Percentiles rank a stretch among this genome's conserved stretches.
phyloP scores from a whole-genome alignment of 2,113 vertebrate genomes.

The Cynopterus brachyotis region DNA sequence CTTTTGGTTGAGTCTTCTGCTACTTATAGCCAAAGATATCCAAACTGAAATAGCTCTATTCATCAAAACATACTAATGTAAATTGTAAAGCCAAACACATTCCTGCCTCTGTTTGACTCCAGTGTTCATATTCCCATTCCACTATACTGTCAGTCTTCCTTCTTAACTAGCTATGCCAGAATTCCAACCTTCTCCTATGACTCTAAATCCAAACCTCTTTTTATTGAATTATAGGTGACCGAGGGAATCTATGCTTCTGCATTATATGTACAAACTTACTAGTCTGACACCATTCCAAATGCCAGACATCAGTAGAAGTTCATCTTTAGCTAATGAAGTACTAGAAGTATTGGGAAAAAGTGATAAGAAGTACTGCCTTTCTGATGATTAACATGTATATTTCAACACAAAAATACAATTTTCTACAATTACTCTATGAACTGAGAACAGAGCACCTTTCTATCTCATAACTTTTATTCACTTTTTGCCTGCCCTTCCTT shows the following conservation, averaged over 20 bases:
- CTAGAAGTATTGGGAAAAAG: background rate
- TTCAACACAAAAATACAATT: background rate
- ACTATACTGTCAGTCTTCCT: background rate
- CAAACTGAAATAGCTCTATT: background rate
- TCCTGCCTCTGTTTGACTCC: background rate
- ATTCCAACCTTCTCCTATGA: background rate
- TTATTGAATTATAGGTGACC: background rate
- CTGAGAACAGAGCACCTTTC: background rate
- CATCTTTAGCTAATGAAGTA: background rate
- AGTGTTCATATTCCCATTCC: background rate
- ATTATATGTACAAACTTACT: background rate
- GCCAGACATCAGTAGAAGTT: background rate
- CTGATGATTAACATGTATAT: background rate
- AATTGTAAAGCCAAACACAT: background rate
- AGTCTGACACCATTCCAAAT: background rate
- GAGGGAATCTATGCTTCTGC: background rate
- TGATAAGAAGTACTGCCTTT: background rate
- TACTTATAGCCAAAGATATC: background rate
- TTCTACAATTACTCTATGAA: background rate
- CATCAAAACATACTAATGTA: background rate
- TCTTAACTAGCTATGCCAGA: background rate
- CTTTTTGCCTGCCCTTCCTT: background rate
- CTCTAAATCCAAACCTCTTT: background rate
- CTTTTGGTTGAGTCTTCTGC: background rate
- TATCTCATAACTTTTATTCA: background rate